phyloP scores from a whole-genome alignment of 1,140 invertebrate genomes.

The Agrypnia vestita region DNA sequence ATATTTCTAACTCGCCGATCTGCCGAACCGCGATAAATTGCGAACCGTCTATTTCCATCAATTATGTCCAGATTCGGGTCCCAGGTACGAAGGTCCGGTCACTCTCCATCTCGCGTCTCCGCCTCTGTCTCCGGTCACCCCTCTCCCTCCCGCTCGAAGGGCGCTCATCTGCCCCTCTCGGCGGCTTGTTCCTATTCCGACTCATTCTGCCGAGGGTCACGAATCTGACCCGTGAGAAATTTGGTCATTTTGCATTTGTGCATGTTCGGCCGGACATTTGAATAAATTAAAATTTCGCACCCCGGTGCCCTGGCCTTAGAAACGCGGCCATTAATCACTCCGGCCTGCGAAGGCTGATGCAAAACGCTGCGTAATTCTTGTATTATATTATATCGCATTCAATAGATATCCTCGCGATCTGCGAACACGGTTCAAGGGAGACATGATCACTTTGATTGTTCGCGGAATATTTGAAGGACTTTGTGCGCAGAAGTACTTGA shows the following conservation, averaged over 20 bases:
- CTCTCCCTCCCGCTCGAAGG: background rate
- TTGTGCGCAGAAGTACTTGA: no score
- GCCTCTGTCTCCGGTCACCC: background rate
- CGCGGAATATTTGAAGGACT: no score
- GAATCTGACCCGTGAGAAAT: conserved; percentile 39
- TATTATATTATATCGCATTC: no score
- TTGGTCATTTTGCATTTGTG: conserved; percentile 13
- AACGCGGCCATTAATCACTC: conserved; percentile 17
- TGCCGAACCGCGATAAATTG: background rate
- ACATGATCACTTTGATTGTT: no score
- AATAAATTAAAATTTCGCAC: conserved; percentile 46
- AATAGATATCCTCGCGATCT: no score
- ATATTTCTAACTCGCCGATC: background rate
- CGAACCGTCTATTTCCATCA: background rate
- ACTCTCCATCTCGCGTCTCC: background rate
- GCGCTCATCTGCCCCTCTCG: background rate
- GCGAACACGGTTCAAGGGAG: no score
- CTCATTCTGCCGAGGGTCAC: conserved; percentile 27
- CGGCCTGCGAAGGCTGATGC: background rate
- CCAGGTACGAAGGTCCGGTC: background rate
- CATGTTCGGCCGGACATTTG: conserved; percentile 23
- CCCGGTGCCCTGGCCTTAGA: conserved; percentile 2
- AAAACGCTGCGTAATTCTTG: no score
- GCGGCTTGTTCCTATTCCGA: background rate
- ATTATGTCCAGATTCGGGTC: conserved; percentile 4